Base-by-base conservation (phyloP, 1,140 invertebrate genomes). In the Diprion similis region DNA sequence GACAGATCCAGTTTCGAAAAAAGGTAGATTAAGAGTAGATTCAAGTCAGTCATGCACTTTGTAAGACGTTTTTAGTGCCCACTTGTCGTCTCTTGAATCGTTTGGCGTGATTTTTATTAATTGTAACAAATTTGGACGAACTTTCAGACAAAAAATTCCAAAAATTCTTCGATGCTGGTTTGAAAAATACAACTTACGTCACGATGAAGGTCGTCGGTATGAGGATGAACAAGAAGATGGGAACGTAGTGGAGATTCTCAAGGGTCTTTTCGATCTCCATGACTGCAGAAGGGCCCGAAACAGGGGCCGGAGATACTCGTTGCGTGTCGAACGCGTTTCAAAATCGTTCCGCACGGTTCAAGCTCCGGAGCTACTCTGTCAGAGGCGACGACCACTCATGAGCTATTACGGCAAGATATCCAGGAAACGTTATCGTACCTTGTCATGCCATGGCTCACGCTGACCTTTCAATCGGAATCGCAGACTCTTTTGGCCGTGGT, bases 161-260 rank as follows among this genome's bases (percentile, higher is more conserved):
- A 46, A 66, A 70, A 71, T 68, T 59, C 37, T 51, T 48, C 46
- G 80, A 47, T 15, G 46, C 46, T 71, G 13, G 65, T 67, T 45
- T 19, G 37, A 46, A 45, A 64, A 13, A 59, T 70, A 70, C 68
- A 47, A 88, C 90, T 90, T 85, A 92, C 91, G 91, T 91, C 70
- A 89, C 82, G 37, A 92, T 82, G 76, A 92, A 91, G 37, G 91
- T 90, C 1, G 87, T 76, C 48, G 92, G 91, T 75, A 92, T 89
- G 10, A 91, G 81, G n/a, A 92, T 77, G 78, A 90, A 91, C 0
- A 89, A 79, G 11, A 86, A 73, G 13, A 92, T 87, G 10, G 91
- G 91, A 51, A 92, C 73, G 67, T 90, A 87, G 81, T 92, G 90
- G 4, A 92, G 77, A 71, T 85, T 88, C 15, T 81, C 70, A 17